These are phyloP conservation scores for Eumacrocentrus americanus DNA, from an alignment of 2,888 invertebrate species.

Conservation along the genomic window DNA sequence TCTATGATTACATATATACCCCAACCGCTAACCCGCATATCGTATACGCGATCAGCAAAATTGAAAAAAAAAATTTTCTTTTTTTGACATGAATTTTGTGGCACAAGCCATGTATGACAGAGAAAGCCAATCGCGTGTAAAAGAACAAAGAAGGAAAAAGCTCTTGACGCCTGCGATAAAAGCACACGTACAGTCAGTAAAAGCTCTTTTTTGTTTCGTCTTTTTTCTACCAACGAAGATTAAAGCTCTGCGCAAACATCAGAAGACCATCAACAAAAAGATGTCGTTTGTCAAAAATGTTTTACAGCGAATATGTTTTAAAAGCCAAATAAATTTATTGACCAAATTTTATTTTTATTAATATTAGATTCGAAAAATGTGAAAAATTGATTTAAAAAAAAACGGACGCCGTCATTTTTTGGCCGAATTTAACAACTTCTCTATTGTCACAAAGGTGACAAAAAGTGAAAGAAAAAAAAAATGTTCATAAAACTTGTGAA, in stretches of 20 bases:
- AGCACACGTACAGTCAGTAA: slow-evolving; percentile 20
- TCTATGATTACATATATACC: too few species aligned
- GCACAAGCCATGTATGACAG: neutral
- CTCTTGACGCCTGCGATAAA: slow-evolving; percentile 20
- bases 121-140: slow-evolving; percentile 26
- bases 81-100: neutral
- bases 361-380: too few species aligned
- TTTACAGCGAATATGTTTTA: neutral
- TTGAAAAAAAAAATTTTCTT: too few species aligned
- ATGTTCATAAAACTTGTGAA: slow-evolving; percentile 4
- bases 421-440: too few species aligned
- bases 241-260: slow-evolving; percentile 22
- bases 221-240: slow-evolving; percentile 20
- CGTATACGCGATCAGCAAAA: too few species aligned
- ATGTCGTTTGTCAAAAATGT: slow-evolving; percentile 5
- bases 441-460: neutral
- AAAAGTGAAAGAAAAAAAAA: neutral
- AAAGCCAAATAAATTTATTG: neutral
- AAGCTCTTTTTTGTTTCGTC: slow-evolving; percentile 16
- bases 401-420: too few species aligned
- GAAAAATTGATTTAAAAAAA: too few species aligned
- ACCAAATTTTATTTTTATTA: too few species aligned
- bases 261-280: slow-evolving; percentile 4
- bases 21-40: too few species aligned
- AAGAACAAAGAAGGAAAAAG: slow-evolving; percentile 21